Percentiles rank a stretch among this genome's conserved stretches.
Conservation (phyloP, 2,888 invertebrate genomes). For the Villa cingulata region DNA sequence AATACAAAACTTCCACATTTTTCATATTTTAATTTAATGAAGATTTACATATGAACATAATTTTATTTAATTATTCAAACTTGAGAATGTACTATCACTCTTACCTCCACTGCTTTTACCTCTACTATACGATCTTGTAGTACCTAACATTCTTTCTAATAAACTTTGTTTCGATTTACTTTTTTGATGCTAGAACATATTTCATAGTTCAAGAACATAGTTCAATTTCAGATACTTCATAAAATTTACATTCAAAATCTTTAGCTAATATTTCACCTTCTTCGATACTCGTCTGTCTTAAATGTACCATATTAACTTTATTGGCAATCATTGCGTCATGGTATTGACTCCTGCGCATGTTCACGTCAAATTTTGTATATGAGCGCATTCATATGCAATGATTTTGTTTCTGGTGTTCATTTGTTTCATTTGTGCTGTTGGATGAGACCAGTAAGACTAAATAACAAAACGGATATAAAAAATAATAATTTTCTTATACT, state of each 20-base stretch:
- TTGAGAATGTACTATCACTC: conserved; percentile 79
- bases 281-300: conserved; percentile 74
- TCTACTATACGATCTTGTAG: conserved; percentile 60
- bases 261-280: conserved; percentile 81
- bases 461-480: background rate
- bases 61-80: too few species aligned
- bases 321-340: conserved; percentile 44
- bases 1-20: too few species aligned
- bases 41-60: too few species aligned
- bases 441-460: conserved; percentile 59
- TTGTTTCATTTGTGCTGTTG: conserved; percentile 61
- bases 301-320: conserved; percentile 81
- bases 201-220: conserved; percentile 79
- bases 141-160: conserved; percentile 69
- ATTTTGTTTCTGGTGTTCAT: conserved; percentile 55
- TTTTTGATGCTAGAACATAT: conserved; percentile 62
- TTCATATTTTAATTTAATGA: too few species aligned
- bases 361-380: conserved; percentile 74
- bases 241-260: conserved; percentile 77
- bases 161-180: conserved; percentile 76
- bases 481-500: background rate
- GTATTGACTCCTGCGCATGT: conserved; percentile 44
- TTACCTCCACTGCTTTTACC: too few species aligned
- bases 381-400: conserved; percentile 70
- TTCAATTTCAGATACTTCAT: conserved; percentile 79